phyloP scores from a whole-genome alignment of 2,888 invertebrate genomes.

The Argyresthia albistria region DNA sequence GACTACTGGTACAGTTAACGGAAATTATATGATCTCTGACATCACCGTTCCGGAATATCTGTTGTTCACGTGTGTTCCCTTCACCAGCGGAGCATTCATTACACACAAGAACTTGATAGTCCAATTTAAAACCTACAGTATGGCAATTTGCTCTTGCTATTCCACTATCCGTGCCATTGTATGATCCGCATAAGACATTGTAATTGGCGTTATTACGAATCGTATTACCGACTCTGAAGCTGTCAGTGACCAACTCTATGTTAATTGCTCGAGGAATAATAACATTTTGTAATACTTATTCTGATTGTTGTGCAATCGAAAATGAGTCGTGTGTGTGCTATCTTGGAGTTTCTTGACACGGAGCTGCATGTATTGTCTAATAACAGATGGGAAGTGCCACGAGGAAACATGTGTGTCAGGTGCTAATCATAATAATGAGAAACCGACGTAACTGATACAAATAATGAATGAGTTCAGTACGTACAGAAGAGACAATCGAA shows the following conservation, averaged over 20 bases:
- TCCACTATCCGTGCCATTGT: constrained; percentile 7
- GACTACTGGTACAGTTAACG: too few species aligned
- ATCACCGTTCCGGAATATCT: too few species aligned
- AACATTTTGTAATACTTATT: constrained; percentile 30
- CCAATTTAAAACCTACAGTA: constrained; percentile 15
- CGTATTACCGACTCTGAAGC: not conserved
- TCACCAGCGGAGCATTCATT: constrained; percentile 17
- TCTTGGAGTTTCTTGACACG: not conserved
- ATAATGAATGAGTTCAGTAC: not conserved
- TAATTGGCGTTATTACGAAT: constrained; percentile 17
- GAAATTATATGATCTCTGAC: too few species aligned
- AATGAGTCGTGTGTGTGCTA: not conserved
- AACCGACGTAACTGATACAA: not conserved
- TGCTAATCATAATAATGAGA: too few species aligned
- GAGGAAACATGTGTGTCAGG: not conserved
- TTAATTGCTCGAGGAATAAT: constrained; percentile 23
- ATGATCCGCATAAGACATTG: constrained; percentile 5
- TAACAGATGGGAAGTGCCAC: not conserved
- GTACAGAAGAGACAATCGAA: not conserved
- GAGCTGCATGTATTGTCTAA: not conserved
- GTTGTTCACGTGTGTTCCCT: constrained; percentile 12
- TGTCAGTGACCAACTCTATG: constrained; percentile 9
- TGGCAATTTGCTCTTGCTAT: constrained; percentile 12
- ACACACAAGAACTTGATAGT: constrained; percentile 14
- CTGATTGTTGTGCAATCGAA: constrained; percentile 21